phyloP scores from a whole-genome alignment of 1,140 invertebrate species.

The Pollicipes pollicipes region DNA sequence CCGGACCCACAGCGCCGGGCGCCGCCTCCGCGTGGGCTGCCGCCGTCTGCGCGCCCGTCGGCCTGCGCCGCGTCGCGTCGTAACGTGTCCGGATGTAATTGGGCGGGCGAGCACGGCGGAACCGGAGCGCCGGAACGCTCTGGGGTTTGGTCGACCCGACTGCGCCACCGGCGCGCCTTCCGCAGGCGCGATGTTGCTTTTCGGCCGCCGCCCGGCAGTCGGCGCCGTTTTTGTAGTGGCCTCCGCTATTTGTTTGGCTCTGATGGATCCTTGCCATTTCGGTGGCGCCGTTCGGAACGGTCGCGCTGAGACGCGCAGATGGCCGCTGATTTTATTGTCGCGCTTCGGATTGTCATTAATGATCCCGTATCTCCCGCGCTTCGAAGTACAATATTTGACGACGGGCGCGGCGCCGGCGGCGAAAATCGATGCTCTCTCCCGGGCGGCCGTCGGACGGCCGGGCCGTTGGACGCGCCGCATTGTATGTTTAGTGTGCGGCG shows the following conservation, averaged over 20 bases:
- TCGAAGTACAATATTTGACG: slow-evolving; percentile 2
- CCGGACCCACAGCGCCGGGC: no score
- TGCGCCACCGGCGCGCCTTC: no score
- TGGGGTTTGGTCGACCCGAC: no score
- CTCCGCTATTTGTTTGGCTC: background rate
- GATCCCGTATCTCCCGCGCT: background rate
- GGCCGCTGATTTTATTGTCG: background rate
- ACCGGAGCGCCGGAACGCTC: no score
- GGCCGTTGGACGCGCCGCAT: background rate
- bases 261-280: background rate
- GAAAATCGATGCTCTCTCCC: background rate
- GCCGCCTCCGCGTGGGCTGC: no score
- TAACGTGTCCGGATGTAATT: no score
- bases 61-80: no score
- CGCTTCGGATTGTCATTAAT: background rate
- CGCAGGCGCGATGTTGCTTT: no score
- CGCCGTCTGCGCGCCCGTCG: no score
- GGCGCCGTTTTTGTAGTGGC: background rate
- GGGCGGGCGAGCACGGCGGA: no score
- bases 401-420: background rate
- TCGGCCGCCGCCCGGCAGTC: background rate
- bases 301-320: background rate
- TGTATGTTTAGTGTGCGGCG: background rate
- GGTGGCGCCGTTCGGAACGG: no score
- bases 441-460: no score